A percentile compares a stretch with the other conserved stretches of the same genome.
These are phyloP conservation scores for Dendrophyllia cribrosa DNA, from an alignment of 64 coral and sea anemone genomes.

Conservation along the genomic window DNA sequence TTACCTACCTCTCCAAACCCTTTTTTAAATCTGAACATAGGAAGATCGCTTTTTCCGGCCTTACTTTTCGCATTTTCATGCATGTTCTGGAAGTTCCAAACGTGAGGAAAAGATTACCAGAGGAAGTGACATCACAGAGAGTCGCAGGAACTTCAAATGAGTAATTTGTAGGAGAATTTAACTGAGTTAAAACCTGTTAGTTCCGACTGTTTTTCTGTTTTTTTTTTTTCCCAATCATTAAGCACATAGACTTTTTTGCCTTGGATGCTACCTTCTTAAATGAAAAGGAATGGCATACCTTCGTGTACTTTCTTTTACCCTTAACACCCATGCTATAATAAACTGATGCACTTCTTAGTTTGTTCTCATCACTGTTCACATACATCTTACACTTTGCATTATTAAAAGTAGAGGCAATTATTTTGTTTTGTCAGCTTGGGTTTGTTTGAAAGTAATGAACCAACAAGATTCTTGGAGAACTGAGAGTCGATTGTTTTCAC, in stretches of 20 bases:
- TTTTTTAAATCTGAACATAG: too few species aligned
- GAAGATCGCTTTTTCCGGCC: too few species aligned
- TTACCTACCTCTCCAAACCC: too few species aligned
- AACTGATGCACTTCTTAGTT: conserved; percentile 62
- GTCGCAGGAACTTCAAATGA: too few species aligned
- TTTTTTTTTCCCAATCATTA: too few species aligned
- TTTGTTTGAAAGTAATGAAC: conserved; percentile 57
- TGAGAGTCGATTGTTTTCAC: conserved; percentile 71
- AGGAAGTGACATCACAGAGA: too few species aligned
- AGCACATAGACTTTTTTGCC: conserved; percentile 45
- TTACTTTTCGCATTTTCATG: too few species aligned
- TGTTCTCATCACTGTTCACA: conserved; percentile 43
- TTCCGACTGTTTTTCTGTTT: too few species aligned
- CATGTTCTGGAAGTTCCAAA: too few species aligned
- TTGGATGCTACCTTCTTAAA: conserved; percentile 55
- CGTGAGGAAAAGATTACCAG: too few species aligned
- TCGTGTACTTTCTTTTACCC: conserved; percentile 75
- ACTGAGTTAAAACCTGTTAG: too few species aligned
- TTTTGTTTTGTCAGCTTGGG: conserved; percentile 31
- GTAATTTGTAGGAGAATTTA: too few species aligned
- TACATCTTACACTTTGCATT: conserved; percentile 4
- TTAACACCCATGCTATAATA: conserved; percentile 72
- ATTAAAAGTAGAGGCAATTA: conserved; percentile 25
- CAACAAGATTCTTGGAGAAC: conserved; percentile 66
- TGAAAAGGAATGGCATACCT: conserved; percentile 49